Conservation (phyloP, 2,797 vertebrate species). For the Hapalemur alaotrensis region DNA sequence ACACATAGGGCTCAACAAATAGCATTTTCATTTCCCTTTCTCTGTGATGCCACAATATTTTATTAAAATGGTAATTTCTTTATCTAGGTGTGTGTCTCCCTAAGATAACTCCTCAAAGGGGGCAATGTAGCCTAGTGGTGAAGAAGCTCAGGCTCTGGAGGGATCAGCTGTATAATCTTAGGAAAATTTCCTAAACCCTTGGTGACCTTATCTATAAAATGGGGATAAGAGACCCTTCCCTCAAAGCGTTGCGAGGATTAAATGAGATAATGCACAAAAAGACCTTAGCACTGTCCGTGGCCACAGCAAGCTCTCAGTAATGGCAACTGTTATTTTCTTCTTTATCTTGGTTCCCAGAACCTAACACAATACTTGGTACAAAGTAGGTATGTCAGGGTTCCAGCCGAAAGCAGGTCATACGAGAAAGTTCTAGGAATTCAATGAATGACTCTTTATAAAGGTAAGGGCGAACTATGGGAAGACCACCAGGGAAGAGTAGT, state of each 20-base stretch:
- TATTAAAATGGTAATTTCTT: neutral
- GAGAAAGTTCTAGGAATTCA: neutral
- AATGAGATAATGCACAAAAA: neutral
- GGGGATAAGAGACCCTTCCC: neutral
- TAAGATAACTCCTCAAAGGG: neutral
- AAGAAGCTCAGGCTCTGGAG: accelerated
- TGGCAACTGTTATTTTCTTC: neutral
- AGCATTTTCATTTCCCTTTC: neutral
- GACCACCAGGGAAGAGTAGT: too few species aligned
- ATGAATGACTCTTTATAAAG: neutral
- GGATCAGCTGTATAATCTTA: neutral
- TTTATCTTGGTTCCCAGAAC: neutral
- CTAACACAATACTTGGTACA: neutral
- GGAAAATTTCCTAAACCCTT: neutral
- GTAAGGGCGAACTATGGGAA: neutral
- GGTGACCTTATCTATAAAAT: neutral
- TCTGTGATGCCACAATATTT: neutral
- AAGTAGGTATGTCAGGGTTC: neutral
- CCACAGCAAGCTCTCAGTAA: neutral
- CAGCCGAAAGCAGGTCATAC: neutral
- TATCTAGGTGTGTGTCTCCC: neutral
- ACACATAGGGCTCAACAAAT: neutral
- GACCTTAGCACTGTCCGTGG: neutral
- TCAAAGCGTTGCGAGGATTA: neutral
- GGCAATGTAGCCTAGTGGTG: neutral